Evolutionary conservation across 2,797 vertebrate species (phyloP), one percentile per base, ranked within the genome.

Genomic region (Brachyrhaphis roseni): DNA sequence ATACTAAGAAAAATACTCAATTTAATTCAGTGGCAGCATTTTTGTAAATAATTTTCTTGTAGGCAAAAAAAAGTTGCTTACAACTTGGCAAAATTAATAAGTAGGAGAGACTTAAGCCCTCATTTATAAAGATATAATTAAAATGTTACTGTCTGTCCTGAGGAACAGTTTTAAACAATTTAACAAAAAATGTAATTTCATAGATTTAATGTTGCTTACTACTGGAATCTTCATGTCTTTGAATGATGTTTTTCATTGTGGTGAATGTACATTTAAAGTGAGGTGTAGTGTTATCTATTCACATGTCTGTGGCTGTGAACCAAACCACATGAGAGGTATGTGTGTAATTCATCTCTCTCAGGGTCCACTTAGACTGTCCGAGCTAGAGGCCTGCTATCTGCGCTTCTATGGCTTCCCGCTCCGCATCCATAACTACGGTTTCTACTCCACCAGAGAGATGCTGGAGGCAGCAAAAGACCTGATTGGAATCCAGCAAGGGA

Each of bases 361-460:
- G 86, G 97, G 97, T 57, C 96, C 97, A 0, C 36, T 99, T 70
- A 86, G 94, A 51, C 92, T 98, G 11, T 95, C 93, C 0, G 95
- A 98, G 79, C 93, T 99, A 45, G 96, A 97, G 78, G n/a, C 53
- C 70, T 83, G 89, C 18, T 99, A 96, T 91, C 78, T 85, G 41
- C 91, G 31, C 4, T 94, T 66, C 73, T 99, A 97, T 39, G 97
- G 97, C 73, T 90, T 90, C 3, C 91, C 86, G 0, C 96, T 99
- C 83, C 91, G 90, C 10, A 94, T 96, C 57, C 79, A 81, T 0
- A 94, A 90, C 11, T 97, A 96, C 0, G 97, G 98, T 49, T 99
- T 98, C 87, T 94, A 93, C 77, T 98, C 97, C 15, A 79, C 94
- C 26, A 84, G 78, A 10, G 97, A 98, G 87, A 96, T 97, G 89